These are phyloP conservation scores for Sapayoa aenigma DNA, from an alignment of 2,113 vertebrate species.

Conservation along the genomic window DNA sequence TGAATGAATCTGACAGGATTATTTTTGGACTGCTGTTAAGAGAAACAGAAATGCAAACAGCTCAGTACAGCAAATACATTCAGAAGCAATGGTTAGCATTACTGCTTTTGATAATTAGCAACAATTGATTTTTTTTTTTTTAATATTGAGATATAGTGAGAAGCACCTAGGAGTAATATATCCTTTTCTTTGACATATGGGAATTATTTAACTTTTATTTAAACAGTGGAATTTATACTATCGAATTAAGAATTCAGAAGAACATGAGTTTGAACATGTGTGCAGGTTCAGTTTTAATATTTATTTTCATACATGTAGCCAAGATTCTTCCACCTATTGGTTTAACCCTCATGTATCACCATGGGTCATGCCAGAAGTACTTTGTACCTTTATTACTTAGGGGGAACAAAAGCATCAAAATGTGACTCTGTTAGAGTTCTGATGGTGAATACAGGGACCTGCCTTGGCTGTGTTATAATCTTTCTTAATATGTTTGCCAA, in stretches of 20 bases:
- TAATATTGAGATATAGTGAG: not conserved
- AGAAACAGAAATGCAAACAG: not conserved
- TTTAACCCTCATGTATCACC: not conserved
- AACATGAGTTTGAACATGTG: not conserved
- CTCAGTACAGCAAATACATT: not conserved
- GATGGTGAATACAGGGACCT: not conserved
- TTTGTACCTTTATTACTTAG: not conserved
- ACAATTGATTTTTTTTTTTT: not conserved
- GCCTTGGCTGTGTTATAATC: not conserved
- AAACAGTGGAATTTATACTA: not conserved
- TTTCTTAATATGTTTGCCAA: not conserved
- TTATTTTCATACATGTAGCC: not conserved
- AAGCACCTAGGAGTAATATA: not conserved
- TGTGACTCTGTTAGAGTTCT: not conserved
- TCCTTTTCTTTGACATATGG: not conserved
- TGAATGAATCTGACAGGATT: not conserved
- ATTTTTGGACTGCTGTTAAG: not conserved
- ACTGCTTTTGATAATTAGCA: not conserved
- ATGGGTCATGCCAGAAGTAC: not conserved
- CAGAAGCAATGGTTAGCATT: not conserved
- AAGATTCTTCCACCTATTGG: not conserved
- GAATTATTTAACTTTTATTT: not conserved
- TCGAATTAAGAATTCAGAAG: not conserved
- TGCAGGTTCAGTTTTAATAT: not conserved
- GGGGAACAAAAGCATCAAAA: accelerated